Evolutionary conservation across 1,140 invertebrate genomes (phyloP), one percentile per base, ranked within the genome.

Genomic region (Melanaphis sacchari): DNA sequence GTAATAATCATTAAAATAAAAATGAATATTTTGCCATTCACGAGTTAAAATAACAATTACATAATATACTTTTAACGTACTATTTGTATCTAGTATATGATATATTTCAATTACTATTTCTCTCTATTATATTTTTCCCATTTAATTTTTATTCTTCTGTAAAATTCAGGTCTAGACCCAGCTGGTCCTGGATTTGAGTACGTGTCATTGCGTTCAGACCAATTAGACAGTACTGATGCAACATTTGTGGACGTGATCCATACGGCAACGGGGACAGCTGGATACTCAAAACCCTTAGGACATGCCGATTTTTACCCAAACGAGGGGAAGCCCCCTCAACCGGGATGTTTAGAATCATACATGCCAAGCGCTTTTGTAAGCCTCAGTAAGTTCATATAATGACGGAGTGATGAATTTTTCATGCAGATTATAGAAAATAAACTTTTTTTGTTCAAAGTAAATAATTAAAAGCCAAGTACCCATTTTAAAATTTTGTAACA

Each of bases 281-380:
- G 96, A 0, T 96, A 96, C 81, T 95, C 94, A 18, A 94, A 95
- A 2, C 94, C 96, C 0, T 95, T 96, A 0, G 97, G 96, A 11
- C 96, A 96, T 2, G 96, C 95, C 2, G 97, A 97, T 94, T 96
- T 97, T 94, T 97, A 96, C 95, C 96, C 96, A 2, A 97, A 97
- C 94, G 96, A 95, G 90, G 96, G 96, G 0, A 95, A 94, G 3
- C 94, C 95, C 0, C 94, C 95, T 3, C 97, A 97, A 94, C 97
- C 97, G 0, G 97, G 97, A 21, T 97, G 97, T 90, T 46, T 88
- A 2, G 43, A 49, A 46, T 49, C 87, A 22, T 88, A 88, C 26
- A 36, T 2, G 21, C 87, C 87, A 21, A 88, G 18, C 2, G 43
- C n/a, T 0, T 9, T 88, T 3, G n/a, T 18, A 31, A 88, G 52